Base-by-base conservation (phyloP, 35 echinoderm and acorn worm species). In the Holothuria glaberrima region DNA sequence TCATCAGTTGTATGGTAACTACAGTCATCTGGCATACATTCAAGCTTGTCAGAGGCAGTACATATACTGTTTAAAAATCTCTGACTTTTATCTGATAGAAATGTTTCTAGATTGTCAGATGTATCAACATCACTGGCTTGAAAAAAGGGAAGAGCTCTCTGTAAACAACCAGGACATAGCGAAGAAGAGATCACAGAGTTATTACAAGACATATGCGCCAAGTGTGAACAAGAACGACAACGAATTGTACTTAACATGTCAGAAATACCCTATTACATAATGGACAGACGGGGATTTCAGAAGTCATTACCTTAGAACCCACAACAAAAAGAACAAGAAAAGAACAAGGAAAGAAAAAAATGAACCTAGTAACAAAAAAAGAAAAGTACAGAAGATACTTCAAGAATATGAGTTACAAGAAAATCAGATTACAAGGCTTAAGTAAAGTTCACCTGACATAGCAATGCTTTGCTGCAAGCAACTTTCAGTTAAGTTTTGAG, bases 191-290 rank as follows among this genome's bases (percentile, higher is more conserved):
- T 69, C 66, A 69, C 13, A 25, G 66, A 69, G 66, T 29, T 17
- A 69, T 69, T 27, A 69, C 66, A 69, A 27, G 66, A 69, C 21
- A 69, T 25, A 27, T 69, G n/a, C 5, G n/a, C n/a, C 25, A 69
- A 27, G 66, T 27, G n/a, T 69, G 66, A 69, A 69, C 66, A 69
- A 0, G 66, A 69, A 6, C 24, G 25, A 21, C 66, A 69, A 6
- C 25, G 66, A 25, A 27, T 25, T 19, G 24, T 69, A 7, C 66
- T 26, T n/a, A 28, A 6, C 66, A 27, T 30, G 31, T 69, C 66
- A 22, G 25, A 30, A 22, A 69, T 27, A 69, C 66, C 66, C 66
- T 33, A 69, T 69, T 69, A 69, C 66, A 69, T 69, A 69, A 69
- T 65, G 28, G 6, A 65, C 13, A 65, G 62, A 20, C 18, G 9